These are phyloP conservation scores for Enteromius unitaeniatus DNA, from an alignment of 2,797 vertebrate genomes.

Conservation along the genomic window DNA sequence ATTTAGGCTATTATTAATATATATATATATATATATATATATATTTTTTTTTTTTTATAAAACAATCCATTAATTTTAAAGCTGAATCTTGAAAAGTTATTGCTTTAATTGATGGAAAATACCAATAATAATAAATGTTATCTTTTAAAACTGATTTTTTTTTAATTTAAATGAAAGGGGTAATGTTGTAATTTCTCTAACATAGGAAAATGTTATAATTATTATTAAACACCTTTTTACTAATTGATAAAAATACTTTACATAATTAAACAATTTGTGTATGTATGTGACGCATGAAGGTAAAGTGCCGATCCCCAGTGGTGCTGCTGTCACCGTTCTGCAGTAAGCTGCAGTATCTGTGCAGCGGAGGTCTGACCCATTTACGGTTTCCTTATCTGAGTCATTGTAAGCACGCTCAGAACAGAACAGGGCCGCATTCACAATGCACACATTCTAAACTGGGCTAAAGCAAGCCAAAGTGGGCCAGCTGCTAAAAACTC, in stretches of 20 bases:
- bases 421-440: constrained; percentile 29
- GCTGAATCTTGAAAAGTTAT: neutral
- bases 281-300: constrained; percentile 21
- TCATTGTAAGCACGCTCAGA: constrained; percentile 53
- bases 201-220: neutral
- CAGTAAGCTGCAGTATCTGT: constrained; percentile 31
- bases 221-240: neutral
- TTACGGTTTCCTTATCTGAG: constrained; percentile 58
- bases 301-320: constrained; percentile 34
- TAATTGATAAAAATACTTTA: neutral
- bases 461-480: constrained; percentile 61
- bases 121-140: neutral
- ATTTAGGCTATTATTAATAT: neutral
- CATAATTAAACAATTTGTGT: constrained; percentile 17
- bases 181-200: neutral
- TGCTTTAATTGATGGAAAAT: neutral
- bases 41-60: neutral
- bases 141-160: too few relatives aligned
- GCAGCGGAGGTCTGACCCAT: constrained; percentile 56
- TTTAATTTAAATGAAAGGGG: neutral
- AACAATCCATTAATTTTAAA: neutral
- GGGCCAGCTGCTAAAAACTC: constrained; percentile 50
- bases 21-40: too few relatives aligned
- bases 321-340: constrained; percentile 30
- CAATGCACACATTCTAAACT: constrained; percentile 47